These are phyloP conservation scores for Cavia aperea DNA, from an alignment of 2,113 vertebrate species.

Conservation along the genomic window DNA sequence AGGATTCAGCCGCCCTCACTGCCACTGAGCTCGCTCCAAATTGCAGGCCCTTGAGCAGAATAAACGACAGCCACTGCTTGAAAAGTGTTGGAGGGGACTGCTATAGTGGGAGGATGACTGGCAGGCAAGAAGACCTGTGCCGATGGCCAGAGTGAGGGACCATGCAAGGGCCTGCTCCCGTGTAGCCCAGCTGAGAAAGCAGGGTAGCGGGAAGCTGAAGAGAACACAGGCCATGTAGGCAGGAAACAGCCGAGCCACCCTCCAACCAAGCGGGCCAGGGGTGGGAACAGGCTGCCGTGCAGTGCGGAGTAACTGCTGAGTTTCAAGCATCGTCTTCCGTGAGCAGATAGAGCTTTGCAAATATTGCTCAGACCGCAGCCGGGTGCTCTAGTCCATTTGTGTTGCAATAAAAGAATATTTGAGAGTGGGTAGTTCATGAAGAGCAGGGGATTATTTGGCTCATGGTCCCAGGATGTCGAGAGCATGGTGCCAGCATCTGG, in stretches of 20 bases:
- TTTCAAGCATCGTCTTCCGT: background rate
- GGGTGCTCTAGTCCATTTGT: background rate
- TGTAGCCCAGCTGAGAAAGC: background rate
- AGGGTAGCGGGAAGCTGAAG: background rate
- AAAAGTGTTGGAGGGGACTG: background rate
- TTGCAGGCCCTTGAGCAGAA: background rate
- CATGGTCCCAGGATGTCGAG: background rate
- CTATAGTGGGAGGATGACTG: background rate
- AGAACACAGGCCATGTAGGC: background rate
- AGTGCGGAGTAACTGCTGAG: background rate
- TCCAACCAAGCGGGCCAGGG: fast-evolving
- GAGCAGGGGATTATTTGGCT: background rate
- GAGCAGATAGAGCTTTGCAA: background rate
- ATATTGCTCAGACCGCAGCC: background rate
- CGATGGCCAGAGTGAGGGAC: background rate
- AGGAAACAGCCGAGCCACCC: background rate
- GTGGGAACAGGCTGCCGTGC: background rate
- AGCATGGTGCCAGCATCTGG: background rate
- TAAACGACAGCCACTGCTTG: background rate
- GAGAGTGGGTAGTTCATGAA: background rate
- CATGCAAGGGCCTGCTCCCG: background rate
- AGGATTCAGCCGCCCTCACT: background rate
- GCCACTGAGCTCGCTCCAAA: background rate
- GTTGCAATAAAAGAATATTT: background rate
- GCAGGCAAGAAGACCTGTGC: background rate